Evolutionary conservation across 1,140 invertebrate genomes (phyloP).

Genomic region (Tyrophagus putrescentiae): DNA sequence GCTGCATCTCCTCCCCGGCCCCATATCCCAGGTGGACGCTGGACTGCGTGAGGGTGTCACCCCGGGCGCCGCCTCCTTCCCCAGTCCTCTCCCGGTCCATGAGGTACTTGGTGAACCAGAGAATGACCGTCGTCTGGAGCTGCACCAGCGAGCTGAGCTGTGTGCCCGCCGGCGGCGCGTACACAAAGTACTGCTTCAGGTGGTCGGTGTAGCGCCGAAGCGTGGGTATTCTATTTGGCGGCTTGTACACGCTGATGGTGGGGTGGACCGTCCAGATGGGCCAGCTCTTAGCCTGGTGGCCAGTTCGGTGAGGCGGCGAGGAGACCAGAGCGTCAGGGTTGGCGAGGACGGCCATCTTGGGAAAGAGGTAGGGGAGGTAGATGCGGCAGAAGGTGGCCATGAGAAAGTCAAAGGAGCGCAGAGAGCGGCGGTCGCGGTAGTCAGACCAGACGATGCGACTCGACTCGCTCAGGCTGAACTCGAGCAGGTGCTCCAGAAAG

Average conservation of each 20-base stretch:
- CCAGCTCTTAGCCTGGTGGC: conserved; percentile 5
- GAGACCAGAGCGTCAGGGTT: conserved; percentile 4
- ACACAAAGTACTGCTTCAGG: conserved; percentile 12
- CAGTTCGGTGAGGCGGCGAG: conserved; percentile 20
- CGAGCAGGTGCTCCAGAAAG: conserved; percentile 43
- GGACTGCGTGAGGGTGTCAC: too few species aligned
- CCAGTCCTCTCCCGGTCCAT: conserved; percentile 20
- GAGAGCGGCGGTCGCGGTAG: conserved; percentile 49
- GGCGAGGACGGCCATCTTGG: conserved; percentile 31
- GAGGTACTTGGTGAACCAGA: conserved; percentile 66
- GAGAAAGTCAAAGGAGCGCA: conserved; percentile 72
- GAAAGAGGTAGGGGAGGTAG: conserved; percentile 79
- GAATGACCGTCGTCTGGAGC: conserved; percentile 66
- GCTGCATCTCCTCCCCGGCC: not conserved
- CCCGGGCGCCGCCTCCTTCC: not conserved
- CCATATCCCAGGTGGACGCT: too few species aligned
- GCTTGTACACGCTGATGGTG: not conserved
- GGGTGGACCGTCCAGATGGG: conserved; percentile 17
- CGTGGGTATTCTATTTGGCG: not conserved
- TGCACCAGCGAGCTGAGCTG: conserved; percentile 42
- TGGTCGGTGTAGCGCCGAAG: not conserved
- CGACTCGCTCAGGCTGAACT: conserved; percentile 76
- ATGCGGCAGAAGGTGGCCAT: conserved; percentile 79
- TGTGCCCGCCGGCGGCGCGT: not conserved
- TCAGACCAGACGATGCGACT: conserved; percentile 82